phyloP scores from a whole-genome alignment of 2,888 invertebrate genomes.

The Ophioninae sp. region DNA sequence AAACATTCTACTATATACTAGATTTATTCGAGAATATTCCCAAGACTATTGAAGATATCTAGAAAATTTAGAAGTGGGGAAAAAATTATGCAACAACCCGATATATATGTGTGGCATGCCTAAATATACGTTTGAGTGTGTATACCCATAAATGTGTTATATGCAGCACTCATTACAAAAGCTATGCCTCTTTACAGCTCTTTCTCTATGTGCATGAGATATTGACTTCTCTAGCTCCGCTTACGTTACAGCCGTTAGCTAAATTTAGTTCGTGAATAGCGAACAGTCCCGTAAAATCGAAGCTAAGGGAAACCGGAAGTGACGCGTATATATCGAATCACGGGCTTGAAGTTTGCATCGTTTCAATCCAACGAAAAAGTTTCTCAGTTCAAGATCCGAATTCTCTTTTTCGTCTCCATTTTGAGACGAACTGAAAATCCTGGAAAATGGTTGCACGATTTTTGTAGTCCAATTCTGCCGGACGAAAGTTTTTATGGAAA shows the following conservation, averaged over 20 bases:
- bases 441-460: neutral
- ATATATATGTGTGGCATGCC: constrained; percentile 14
- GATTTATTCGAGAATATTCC: too few relatives aligned
- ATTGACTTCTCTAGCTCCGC: constrained; percentile 17
- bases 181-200: constrained; percentile 20
- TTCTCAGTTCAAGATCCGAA: too few relatives aligned
- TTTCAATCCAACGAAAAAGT: neutral
- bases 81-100: too few relatives aligned
- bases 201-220: neutral
- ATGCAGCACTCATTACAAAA: constrained; percentile 9
- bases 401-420: neutral
- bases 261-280: constrained; percentile 26
- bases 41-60: too few relatives aligned
- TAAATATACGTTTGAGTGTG: neutral
- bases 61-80: too few relatives aligned
- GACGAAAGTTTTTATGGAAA: too few relatives aligned
- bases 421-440: too few relatives aligned
- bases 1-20: too few relatives aligned
- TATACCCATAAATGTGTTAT: constrained; percentile 8
- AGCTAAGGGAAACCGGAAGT: constrained; percentile 59
- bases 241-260: neutral
- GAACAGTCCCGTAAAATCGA: constrained; percentile 22
- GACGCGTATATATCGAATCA: constrained; percentile 28
- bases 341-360: neutral
- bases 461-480: too few relatives aligned